These are phyloP conservation scores for Alouatta palliata DNA, from an alignment of 2,113 vertebrate species.

Conservation along the genomic window DNA sequence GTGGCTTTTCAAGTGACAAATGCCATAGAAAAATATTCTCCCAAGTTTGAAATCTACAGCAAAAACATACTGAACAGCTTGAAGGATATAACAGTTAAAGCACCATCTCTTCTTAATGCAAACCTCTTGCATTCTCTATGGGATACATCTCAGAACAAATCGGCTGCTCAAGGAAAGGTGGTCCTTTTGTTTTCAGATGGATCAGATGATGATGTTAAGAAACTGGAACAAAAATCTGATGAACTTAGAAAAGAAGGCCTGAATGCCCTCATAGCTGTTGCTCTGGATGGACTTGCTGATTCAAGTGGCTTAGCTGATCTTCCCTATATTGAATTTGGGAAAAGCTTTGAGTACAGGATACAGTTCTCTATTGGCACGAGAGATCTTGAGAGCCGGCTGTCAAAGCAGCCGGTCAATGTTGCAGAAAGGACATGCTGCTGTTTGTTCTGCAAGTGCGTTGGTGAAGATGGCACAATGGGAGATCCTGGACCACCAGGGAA, in stretches of 20 bases:
- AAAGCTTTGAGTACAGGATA: slow-evolving; percentile 80
- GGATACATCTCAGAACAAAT: slow-evolving; percentile 74
- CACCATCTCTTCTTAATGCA: slow-evolving; percentile 64
- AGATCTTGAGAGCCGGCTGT: slow-evolving; percentile 71
- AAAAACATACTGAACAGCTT: slow-evolving; percentile 73
- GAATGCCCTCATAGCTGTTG: slow-evolving; percentile 79
- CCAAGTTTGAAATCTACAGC: slow-evolving; percentile 80
- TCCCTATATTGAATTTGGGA: slow-evolving; percentile 81
- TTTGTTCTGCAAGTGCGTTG: slow-evolving; percentile 78
- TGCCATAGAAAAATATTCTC: slow-evolving; percentile 52
- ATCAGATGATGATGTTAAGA: slow-evolving; percentile 79
- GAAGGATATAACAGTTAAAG: slow-evolving; percentile 42
- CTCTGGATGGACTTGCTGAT: slow-evolving; percentile 66
- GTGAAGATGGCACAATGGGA: slow-evolving; percentile 70
- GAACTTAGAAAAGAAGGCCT: slow-evolving; percentile 78
- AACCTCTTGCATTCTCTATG: slow-evolving; percentile 76
- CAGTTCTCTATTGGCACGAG: slow-evolving; percentile 78
- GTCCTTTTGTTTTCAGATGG: slow-evolving; percentile 82
- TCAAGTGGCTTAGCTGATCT: slow-evolving; percentile 67
- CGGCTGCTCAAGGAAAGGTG: slow-evolving; percentile 73
- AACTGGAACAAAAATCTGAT: slow-evolving; percentile 78
- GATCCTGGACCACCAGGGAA: slow-evolving; percentile 53
- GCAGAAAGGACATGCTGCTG: slow-evolving; percentile 82
- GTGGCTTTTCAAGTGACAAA: slow-evolving; percentile 79
- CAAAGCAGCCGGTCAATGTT: slow-evolving; percentile 75